Evolutionary conservation across 2,888 invertebrate species (phyloP), one percentile per base, ranked within the genome.

Genomic region (Cacoxenus indagator): DNA sequence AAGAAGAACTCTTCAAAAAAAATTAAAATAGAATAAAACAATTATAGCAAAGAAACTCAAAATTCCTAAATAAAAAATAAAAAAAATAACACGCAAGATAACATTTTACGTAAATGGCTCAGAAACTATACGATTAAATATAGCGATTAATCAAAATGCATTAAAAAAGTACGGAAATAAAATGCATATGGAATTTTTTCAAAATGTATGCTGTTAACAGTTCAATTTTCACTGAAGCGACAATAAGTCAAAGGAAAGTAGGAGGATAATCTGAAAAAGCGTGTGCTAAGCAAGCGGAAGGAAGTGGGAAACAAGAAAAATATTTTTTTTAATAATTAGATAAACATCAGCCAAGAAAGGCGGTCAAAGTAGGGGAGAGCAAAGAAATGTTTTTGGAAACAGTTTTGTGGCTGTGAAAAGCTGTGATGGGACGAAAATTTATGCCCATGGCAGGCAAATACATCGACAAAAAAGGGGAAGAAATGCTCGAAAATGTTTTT

Each of bases 261-360:
- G 31, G 37, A 43, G 2, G 22, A 37, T 17, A 37, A 11, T n/a
- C 26, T 67, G 70, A 64, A 65, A 64, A 51, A 22, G 51, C 8
- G 22, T 17, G 22, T 51, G 48, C n/a, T n/a, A n/a, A n/a, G n/a
- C n/a, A n/a, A n/a, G n/a, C n/a, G n/a, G n/a, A 65, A 62, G 67
- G 65, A 71, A 66, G 64, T 68, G 72, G 66, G 77, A 31, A 51
- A 14, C 37, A 46, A 48, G 70, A 57, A 69, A 77, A n/a, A 73
- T 43, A 83, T 72, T 76, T 80, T 81, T 70, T 78, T 81, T 76
- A 82, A 82, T 83, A 83, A 80, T 80, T 80, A 81, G 84, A 83
- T 80, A 83, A 80, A 75, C 83, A 80, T 82, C 83, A 80, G 80
- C 71, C 71, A 64, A 71, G 71, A 31, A 59, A 31, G 19, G 51